phyloP scores from a whole-genome alignment of 1,140 invertebrate species.

The Spodoptera frugiperda region DNA sequence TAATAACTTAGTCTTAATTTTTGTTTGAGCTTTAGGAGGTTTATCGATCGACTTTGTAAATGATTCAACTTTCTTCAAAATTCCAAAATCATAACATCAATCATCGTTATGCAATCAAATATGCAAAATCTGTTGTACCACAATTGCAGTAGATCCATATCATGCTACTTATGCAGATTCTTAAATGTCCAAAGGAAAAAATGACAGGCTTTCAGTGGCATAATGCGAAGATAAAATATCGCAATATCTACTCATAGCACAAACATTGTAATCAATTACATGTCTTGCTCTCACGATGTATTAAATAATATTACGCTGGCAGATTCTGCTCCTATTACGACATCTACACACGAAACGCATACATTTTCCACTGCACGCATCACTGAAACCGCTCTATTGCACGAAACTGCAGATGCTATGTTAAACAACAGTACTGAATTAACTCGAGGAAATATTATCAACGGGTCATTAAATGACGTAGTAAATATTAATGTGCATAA shows the following conservation, averaged over 20 bases:
- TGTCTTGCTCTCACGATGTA: slow-evolving; percentile 44
- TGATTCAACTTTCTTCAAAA: too few relatives aligned
- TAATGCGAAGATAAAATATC: slow-evolving; percentile 2
- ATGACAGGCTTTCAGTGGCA: neutral
- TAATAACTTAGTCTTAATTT: too few relatives aligned
- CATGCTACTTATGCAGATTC: too few relatives aligned
- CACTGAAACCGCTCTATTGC: slow-evolving; percentile 22
- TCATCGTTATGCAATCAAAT: too few relatives aligned
- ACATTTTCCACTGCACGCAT: slow-evolving; percentile 49
- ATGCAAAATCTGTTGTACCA: too few relatives aligned
- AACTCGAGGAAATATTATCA: slow-evolving; percentile 61
- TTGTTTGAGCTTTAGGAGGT: too few relatives aligned
- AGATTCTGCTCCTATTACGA: slow-evolving; percentile 28
- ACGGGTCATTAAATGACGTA: slow-evolving; percentile 53
- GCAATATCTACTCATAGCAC: slow-evolving; percentile 2
- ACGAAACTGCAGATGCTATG: slow-evolving; percentile 21
- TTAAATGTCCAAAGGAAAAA: too few relatives aligned
- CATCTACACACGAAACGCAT: slow-evolving; percentile 32
- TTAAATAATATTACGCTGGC: slow-evolving; percentile 56
- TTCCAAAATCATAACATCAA: too few relatives aligned
- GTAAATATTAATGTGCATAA: slow-evolving; percentile 69
- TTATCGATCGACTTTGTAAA: too few relatives aligned
- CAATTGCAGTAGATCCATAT: too few relatives aligned
- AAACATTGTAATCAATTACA: slow-evolving; percentile 38
- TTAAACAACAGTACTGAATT: slow-evolving; percentile 49